Percentiles rank a stretch among this genome's conserved stretches.
phyloP scores from a whole-genome alignment of 2,797 vertebrate genomes.

The Urophycis tenuis region DNA sequence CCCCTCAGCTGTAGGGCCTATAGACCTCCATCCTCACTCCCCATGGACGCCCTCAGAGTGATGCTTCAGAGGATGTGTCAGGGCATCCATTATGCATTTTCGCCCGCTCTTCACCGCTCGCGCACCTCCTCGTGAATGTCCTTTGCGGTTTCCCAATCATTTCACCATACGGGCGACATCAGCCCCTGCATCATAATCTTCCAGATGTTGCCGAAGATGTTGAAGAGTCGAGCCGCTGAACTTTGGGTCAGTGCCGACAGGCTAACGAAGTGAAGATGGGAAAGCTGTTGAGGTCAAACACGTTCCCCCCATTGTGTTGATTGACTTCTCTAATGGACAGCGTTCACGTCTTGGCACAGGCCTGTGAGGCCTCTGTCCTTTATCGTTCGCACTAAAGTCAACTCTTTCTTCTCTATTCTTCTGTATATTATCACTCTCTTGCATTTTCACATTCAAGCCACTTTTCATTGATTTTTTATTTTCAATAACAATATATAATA shows the following conservation, averaged over 20 bases:
- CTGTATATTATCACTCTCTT: too few relatives aligned
- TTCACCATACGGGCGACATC: neutral
- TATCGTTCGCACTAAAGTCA: too few relatives aligned
- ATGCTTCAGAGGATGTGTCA: neutral
- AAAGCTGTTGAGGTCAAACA: neutral
- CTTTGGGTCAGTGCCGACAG: neutral
- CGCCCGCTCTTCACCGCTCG: neutral
- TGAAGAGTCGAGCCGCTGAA: neutral
- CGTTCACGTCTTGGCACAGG: too few relatives aligned
- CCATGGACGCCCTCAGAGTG: neutral
- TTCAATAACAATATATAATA: too few relatives aligned
- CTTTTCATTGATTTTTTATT: too few relatives aligned
- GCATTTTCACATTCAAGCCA: too few relatives aligned
- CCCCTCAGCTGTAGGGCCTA: neutral
- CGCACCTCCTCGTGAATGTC: neutral
- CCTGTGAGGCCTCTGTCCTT: too few relatives aligned
- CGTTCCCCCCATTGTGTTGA: neutral
- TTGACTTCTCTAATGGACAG: too few relatives aligned
- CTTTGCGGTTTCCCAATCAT: neutral
- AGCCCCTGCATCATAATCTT: neutral
- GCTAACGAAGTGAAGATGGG: neutral
- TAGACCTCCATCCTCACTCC: neutral
- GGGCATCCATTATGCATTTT: slow-evolving; percentile 3
- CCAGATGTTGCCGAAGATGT: neutral
- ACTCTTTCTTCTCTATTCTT: too few relatives aligned